Base-by-base conservation (phyloP, 64 coral and sea anemone genomes). In the Exaiptasia diaphana region DNA sequence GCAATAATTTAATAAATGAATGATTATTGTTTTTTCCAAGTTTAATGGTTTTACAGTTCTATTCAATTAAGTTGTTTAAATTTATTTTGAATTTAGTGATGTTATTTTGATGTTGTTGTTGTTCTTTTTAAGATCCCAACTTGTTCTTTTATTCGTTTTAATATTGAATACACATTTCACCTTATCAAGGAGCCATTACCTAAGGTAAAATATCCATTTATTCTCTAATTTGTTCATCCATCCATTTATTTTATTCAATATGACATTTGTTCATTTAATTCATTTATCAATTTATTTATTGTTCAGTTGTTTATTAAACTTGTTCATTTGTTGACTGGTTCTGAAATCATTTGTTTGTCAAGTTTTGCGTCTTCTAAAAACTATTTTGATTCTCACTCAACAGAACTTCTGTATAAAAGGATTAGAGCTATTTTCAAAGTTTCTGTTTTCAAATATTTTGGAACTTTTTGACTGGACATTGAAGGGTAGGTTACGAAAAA, bases 361-460 rank as follows among this genome's bases (percentile, higher is more conserved):
- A 46, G 15, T 46, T 46, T 46, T 15, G n/a, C 6, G 43, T 8
- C 43, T 46, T 46, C 15, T 46, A 15, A 7, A 7, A 46, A 46
- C 15, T 46, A 20, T 21, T 14, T 6, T 18, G 0, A 0, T 17
- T 38, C 5, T 71, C 82, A 68, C 3, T 68, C 86, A 85, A 50
- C 68, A 99, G 95, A 99, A 85, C 39, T 99, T 92, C 40, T 92
- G 95, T 40, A 81, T 99, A 49, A 81, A 57, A 64, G 95, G 90
- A 85, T 64, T 99, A 64, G 95, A 99, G 32, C 64, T 91, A 28
- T 88, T 99, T 68, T 85, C 95, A 25, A 74, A 92, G 58, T 99
- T 92, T 61, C 80, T 99, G 38, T 99, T 99, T 49, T 29, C 83
- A 24, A 73, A 93, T 40, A 79, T 99, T 52, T 76, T 99, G 59